Conservation (phyloP, 2,113 vertebrate genomes). For the Epinephelus cyanopodus region DNA sequence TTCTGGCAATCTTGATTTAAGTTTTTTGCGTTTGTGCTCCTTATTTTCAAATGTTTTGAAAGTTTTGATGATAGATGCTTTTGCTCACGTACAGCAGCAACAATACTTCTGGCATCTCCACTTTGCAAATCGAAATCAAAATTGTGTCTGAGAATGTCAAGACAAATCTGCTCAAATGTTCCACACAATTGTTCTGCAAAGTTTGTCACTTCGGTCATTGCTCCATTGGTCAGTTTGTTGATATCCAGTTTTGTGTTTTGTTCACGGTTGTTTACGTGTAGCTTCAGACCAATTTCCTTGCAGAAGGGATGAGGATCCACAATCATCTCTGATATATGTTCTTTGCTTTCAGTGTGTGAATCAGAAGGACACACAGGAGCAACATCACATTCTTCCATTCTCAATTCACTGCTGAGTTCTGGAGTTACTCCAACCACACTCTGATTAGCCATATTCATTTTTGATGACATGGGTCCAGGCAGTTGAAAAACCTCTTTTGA, state of each 20-base stretch:
- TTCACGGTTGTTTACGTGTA: not conserved
- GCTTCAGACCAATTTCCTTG: slow-evolving; percentile 43
- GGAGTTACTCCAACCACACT: not conserved
- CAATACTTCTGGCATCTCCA: slow-evolving; percentile 6
- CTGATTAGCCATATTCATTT: no score
- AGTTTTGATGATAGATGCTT: not conserved
- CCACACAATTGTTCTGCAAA: slow-evolving; percentile 55
- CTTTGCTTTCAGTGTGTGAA: not conserved
- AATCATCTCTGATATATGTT: no score
- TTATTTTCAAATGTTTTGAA: not conserved
- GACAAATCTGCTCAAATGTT: slow-evolving; percentile 51
- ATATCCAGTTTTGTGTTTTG: slow-evolving; percentile 22
- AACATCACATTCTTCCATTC: not conserved
- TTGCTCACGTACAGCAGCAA: not conserved
- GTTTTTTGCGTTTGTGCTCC: not conserved
- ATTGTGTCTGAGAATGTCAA: slow-evolving; percentile 48
- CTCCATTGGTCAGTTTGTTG: slow-evolving; percentile 39
- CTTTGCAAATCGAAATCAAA: slow-evolving; percentile 21
- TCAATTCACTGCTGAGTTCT: not conserved
- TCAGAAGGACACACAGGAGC: no score
- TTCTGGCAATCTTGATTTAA: not conserved
- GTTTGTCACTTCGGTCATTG: slow-evolving; percentile 43
- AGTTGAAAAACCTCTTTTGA: slow-evolving; percentile 36
- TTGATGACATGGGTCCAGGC: no score
- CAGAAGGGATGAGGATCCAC: slow-evolving; percentile 25